Conservation (phyloP, 2,113 vertebrate genomes). For the Cyphomyrus plagiostoma region DNA sequence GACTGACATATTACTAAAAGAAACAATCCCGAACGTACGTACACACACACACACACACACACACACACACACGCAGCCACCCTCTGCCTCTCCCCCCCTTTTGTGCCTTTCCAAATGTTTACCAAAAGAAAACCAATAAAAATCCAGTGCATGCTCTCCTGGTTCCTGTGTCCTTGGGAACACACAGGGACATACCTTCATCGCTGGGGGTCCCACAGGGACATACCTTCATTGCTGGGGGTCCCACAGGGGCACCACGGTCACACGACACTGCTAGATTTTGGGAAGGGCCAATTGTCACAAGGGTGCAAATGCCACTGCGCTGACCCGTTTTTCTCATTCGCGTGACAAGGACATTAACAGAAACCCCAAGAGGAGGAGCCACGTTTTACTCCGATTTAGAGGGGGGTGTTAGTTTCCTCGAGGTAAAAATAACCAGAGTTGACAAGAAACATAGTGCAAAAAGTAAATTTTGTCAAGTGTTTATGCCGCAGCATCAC, state of each 20-base stretch:
- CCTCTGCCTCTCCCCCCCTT: neutral
- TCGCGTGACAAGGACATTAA: neutral
- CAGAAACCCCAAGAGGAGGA: neutral
- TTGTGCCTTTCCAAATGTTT: neutral
- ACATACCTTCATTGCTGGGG: neutral
- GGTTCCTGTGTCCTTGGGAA: neutral
- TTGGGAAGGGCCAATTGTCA: neutral
- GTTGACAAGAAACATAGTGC: neutral
- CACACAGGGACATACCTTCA: neutral
- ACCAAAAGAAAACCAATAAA: neutral
- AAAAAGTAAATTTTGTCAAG: neutral
- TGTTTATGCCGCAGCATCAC: neutral
- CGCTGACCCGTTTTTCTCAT: neutral
- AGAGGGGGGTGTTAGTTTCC: neutral
- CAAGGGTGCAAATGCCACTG: neutral
- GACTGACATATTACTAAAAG: constrained; percentile 14
- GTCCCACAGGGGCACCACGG: neutral
- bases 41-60: neutral
- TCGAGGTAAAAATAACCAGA: neutral
- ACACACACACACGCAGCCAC: constrained; percentile 2
- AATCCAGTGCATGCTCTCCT: neutral
- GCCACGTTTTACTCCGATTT: neutral
- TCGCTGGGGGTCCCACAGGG: neutral
- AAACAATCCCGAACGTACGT: neutral
- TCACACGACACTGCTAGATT: neutral